A percentile compares a stretch with the other conserved stretches of the same genome.
These are phyloP conservation scores for Argyresthia albistria DNA, from an alignment of 2,888 invertebrate species.

Conservation along the genomic window DNA sequence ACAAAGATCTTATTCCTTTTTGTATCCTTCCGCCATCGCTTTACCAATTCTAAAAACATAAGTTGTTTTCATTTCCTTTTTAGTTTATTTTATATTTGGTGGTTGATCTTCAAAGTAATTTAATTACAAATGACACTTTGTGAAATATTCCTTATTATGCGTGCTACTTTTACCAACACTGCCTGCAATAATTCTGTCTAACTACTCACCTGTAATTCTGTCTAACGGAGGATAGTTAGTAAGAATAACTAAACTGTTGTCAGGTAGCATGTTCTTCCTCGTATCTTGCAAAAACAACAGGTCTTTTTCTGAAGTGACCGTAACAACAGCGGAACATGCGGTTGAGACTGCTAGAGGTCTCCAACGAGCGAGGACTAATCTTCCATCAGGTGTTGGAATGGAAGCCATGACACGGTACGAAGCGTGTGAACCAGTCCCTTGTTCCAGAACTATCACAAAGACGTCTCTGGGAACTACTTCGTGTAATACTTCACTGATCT, in stretches of 20 bases:
- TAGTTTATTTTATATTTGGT: no score
- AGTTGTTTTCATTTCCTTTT: no score
- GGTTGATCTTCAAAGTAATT: no score
- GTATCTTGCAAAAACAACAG: neutral
- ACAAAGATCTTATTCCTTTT: constrained; percentile 13
- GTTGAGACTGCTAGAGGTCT: neutral
- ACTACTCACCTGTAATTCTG: no score
- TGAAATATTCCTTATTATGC: no score
- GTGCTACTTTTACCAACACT: no score
- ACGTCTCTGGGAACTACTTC: neutral
- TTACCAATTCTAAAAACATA: constrained; percentile 9
- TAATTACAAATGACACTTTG: no score
- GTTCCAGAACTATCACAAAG: neutral
- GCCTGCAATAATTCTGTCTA: no score
- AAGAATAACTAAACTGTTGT: neutral
- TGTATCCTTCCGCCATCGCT: constrained; percentile 12
- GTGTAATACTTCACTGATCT: neutral
- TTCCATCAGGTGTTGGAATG: neutral
- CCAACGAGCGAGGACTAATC: neutral
- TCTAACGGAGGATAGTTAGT: neutral
- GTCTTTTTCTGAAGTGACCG: neutral
- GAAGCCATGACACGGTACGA: neutral
- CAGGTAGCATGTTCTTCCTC: neutral
- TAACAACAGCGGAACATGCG: neutral
- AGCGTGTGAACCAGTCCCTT: neutral